Conservation (phyloP, 53 echinoderm and acorn worm species). For the Henricia sp. region DNA sequence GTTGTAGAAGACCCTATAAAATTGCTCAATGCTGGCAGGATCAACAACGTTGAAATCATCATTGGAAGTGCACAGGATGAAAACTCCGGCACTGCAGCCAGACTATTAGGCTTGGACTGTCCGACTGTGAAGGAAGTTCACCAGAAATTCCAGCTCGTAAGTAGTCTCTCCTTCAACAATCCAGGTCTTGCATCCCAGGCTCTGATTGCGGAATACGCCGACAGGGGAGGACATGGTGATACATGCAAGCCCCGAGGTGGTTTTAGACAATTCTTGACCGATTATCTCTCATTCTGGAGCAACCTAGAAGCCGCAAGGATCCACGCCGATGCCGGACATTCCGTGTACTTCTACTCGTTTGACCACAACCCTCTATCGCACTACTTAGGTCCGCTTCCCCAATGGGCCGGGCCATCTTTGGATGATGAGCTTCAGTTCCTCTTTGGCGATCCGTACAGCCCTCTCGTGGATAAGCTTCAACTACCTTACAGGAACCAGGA, state of each 20-base stretch:
- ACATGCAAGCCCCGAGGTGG: slow-evolving; percentile 9
- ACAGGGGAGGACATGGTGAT: slow-evolving; percentile 1
- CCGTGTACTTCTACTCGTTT: slow-evolving; percentile 34
- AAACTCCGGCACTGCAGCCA: background rate
- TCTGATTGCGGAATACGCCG: background rate
- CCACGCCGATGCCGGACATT: slow-evolving; percentile 21
- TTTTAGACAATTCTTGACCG: slow-evolving; percentile 37
- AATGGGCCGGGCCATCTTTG: slow-evolving; percentile 41
- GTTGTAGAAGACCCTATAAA: slow-evolving; percentile 1
- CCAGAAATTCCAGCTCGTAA: background rate
- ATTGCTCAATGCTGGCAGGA: slow-evolving; percentile 22
- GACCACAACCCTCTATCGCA: slow-evolving; percentile 25
- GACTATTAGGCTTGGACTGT: background rate
- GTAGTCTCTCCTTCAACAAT: slow-evolving; percentile 6
- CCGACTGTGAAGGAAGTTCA: slow-evolving; percentile 23
- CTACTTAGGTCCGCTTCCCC: slow-evolving; percentile 4
- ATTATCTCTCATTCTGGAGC: background rate
- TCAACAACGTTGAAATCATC: slow-evolving; percentile 24
- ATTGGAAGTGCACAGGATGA: slow-evolving; percentile 9
- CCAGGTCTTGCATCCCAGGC: slow-evolving; percentile 2
- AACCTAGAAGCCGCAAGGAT: slow-evolving; percentile 15
- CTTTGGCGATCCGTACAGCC: slow-evolving; percentile 70
- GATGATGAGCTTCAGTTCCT: slow-evolving; percentile 67
- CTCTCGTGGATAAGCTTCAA: slow-evolving; percentile 30
- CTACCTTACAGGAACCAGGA: slow-evolving; percentile 34